Evolutionary conservation across 2,888 invertebrate genomes (phyloP), one percentile per base, ranked within the genome.

Genomic region (Malacosoma neustria): DNA sequence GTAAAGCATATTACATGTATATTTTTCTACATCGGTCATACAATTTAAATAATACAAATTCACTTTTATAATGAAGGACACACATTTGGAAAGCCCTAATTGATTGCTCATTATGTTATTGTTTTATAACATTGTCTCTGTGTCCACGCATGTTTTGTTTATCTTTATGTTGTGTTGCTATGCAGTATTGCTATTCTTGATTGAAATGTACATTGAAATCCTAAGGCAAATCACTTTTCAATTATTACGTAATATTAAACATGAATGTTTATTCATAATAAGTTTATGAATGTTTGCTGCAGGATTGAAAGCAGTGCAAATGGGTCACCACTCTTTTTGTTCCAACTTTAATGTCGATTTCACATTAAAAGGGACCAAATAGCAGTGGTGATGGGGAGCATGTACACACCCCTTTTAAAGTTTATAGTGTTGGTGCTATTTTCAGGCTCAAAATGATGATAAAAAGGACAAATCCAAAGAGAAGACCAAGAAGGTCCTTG

Each of bases 381-480:
- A 53, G 57, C 52, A 60, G 60, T 55, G 70, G 76, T 74, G 76
- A 67, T 80, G 82, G 84, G 81, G 82, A 57, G 6, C 5, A 22
- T 4, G 22, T 38, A 36, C 30, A 14, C 32, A 45, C 40, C 32
- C 34, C 43, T 49, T 63, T 48, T 61, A 55, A 59, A 67, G 54
- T 66, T 53, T 77, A 70, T 79, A 74, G 65, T 41, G 54, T 60
- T 57, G 53, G 48, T 37, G 51, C 63, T 51, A 79, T 79, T 88
- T 87, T 41, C 79, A 87, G 80, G 88, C 86, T 29, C 64, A 59
- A 42, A 57, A 57, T 57, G 88, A 88, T 49, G 87, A 87, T 50
- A 89, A 91, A 73, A 91, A 94, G 76, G 90, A 91, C 46, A 89
- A 89, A 52, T 76, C 84, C 13, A 92, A 91, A 66, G 82, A 84